Conservation (phyloP, 2,888 invertebrate genomes). For the Rhingia campestris region DNA sequence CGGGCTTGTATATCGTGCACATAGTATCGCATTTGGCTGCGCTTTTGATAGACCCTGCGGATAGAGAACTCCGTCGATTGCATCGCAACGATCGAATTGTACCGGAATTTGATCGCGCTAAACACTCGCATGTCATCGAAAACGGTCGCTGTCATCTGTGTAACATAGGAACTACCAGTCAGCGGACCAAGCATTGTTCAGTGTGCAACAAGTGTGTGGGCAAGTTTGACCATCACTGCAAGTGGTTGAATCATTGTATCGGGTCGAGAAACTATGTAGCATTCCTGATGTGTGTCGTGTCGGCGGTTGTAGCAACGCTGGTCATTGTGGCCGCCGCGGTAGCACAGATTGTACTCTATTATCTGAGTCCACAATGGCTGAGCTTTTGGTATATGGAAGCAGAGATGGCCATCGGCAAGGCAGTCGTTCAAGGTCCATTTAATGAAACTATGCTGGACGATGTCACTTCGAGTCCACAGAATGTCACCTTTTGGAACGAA, state of each 20-base stretch:
- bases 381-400: slow-evolving; percentile 82
- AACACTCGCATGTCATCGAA: slow-evolving; percentile 97
- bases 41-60: slow-evolving; percentile 93
- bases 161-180: slow-evolving; percentile 89
- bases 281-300: slow-evolving; percentile 91
- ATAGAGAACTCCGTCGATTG: slow-evolving; percentile 88
- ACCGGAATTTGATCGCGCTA: slow-evolving; percentile 92
- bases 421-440: slow-evolving; percentile 52
- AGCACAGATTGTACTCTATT: slow-evolving; percentile 87
- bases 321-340: slow-evolving; percentile 88
- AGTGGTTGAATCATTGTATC: slow-evolving; percentile 99
- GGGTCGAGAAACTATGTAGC: slow-evolving; percentile 94
- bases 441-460: slow-evolving; percentile 62
- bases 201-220: slow-evolving; percentile 98
- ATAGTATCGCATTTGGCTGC: slow-evolving; percentile 90
- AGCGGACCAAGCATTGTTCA: slow-evolving; percentile 96
- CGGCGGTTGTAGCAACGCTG: slow-evolving; percentile 89
- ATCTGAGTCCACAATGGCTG: slow-evolving; percentile 85
- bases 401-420: slow-evolving; percentile 76
- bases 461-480: slow-evolving; percentile 25
- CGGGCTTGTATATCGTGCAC: slow-evolving; percentile 89
- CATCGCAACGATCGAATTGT: slow-evolving; percentile 85
- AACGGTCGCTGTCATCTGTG: slow-evolving; percentile 97
- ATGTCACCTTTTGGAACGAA: slow-evolving; percentile 56
- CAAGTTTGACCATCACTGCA: slow-evolving; percentile 98